Evolutionary conservation across 2,888 invertebrate species (phyloP).

Genomic region (Lissocephala sabroskyi): DNA sequence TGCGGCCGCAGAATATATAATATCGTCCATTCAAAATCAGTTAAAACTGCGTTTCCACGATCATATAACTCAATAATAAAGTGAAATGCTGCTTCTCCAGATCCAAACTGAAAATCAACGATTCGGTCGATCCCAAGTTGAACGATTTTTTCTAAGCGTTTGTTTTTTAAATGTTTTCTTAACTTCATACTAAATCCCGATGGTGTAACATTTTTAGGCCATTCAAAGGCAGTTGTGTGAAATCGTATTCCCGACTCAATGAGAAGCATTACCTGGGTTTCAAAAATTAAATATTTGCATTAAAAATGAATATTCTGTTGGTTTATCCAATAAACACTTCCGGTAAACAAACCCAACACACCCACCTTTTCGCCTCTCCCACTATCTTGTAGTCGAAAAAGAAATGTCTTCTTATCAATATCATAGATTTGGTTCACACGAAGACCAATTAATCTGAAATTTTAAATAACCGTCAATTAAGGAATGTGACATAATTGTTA

Average conservation of each 20-base stretch:
- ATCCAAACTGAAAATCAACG: slow-evolving; percentile 95
- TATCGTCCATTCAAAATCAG: slow-evolving; percentile 91
- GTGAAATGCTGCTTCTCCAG: slow-evolving; percentile 94
- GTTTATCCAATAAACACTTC: no score
- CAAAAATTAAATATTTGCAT: no score
- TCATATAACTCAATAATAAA: slow-evolving; percentile 96
- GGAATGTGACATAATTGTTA: no score
- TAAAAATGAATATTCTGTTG: no score
- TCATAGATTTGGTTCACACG: slow-evolving; percentile 98
- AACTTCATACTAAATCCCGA: slow-evolving; percentile 99
- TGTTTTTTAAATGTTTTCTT: slow-evolving; percentile 96
- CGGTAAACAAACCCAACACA: no score
- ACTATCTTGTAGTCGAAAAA: slow-evolving; percentile 87
- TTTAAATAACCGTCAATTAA: no score
- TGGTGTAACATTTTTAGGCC: slow-evolving; percentile 97
- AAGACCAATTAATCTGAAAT: slow-evolving; percentile 86
- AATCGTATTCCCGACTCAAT: slow-evolving; percentile 95
- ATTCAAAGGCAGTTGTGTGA: slow-evolving; percentile 96
- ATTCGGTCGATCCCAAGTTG: slow-evolving; percentile 96
- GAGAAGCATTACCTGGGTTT: slow-evolving; percentile 85
- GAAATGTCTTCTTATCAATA: slow-evolving; percentile 95
- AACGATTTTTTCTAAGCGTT: slow-evolving; percentile 87
- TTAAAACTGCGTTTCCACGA: slow-evolving; percentile 94
- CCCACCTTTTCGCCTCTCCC: slow-evolving; percentile 91
- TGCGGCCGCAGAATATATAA: slow-evolving; percentile 94